Evolutionary conservation across 2,797 vertebrate genomes (phyloP).

Genomic region (Champsocephalus esox): DNA sequence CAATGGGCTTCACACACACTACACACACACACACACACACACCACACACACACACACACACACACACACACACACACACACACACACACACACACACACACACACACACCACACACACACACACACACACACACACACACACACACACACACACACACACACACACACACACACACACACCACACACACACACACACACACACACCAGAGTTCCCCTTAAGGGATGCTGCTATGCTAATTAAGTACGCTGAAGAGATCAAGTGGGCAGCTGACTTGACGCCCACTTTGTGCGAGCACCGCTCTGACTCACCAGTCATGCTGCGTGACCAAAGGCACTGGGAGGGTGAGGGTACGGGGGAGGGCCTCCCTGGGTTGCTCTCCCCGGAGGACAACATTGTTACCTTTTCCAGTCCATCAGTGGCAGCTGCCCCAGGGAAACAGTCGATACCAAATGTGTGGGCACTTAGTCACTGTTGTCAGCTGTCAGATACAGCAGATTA

Average conservation of each 20-base stretch:
- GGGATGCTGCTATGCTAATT: conserved; percentile 64
- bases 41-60: conserved; percentile 6
- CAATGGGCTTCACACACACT: conserved; percentile 9
- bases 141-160: conserved; percentile 2
- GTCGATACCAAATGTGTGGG: conserved; percentile 74
- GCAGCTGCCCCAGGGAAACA: conserved; percentile 64
- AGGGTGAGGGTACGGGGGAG: conserved; percentile 10
- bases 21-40: conserved; percentile 2
- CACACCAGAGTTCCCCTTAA: conserved; percentile 41
- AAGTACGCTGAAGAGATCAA: conserved; percentile 62
- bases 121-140: background rate
- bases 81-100: conserved; percentile 1
- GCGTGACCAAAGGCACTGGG: conserved; percentile 43
- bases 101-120: background rate
- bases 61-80: conserved; percentile 8
- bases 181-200: conserved; percentile 5
- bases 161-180: conserved; percentile 6
- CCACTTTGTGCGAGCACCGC: conserved; percentile 31
- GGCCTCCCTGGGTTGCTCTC: conserved; percentile 18
- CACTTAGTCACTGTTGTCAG: conserved; percentile 79
- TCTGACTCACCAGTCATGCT: conserved; percentile 61
- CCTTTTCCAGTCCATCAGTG: conserved; percentile 72
- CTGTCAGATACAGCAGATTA: conserved; percentile 78
- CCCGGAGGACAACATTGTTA: conserved; percentile 66
- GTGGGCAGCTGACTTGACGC: conserved; percentile 42